Evolutionary conservation across 2,113 vertebrate genomes (phyloP).

Genomic region (Sturnus vulgaris): DNA sequence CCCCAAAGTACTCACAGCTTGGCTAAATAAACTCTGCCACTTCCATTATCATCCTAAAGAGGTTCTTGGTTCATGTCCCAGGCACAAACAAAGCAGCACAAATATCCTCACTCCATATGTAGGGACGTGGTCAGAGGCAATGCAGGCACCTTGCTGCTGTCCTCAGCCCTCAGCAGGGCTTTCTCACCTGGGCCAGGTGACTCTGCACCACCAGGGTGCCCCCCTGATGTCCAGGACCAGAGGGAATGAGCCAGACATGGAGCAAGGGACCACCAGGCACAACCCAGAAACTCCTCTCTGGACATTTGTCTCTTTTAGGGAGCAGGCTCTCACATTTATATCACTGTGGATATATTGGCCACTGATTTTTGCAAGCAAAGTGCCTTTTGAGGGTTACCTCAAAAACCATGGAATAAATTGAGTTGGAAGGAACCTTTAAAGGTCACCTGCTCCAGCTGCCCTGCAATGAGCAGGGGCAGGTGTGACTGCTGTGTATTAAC

Average conservation of each 20-base stretch:
- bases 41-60: not conserved
- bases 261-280: not conserved
- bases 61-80: not conserved
- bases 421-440: not conserved
- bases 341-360: not conserved
- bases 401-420: not conserved
- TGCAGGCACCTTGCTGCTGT: accelerated
- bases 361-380: not conserved
- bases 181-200: not conserved
- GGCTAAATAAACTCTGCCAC: not conserved
- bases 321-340: not conserved
- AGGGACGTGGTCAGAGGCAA: not conserved
- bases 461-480: not conserved
- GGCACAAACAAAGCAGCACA: not conserved
- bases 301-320: not conserved
- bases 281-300: accelerated
- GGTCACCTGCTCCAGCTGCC: not conserved
- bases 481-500: not conserved
- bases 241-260: not conserved
- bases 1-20: not conserved
- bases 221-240: not conserved
- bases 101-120: accelerated
- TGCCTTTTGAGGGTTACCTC: not conserved
- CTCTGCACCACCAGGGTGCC: not conserved
- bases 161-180: not conserved